A percentile compares a stretch with the other conserved stretches of the same genome.
Conservation (phyloP, 2,888 invertebrate species). For the Caenorhabditis panamensis region DNA sequence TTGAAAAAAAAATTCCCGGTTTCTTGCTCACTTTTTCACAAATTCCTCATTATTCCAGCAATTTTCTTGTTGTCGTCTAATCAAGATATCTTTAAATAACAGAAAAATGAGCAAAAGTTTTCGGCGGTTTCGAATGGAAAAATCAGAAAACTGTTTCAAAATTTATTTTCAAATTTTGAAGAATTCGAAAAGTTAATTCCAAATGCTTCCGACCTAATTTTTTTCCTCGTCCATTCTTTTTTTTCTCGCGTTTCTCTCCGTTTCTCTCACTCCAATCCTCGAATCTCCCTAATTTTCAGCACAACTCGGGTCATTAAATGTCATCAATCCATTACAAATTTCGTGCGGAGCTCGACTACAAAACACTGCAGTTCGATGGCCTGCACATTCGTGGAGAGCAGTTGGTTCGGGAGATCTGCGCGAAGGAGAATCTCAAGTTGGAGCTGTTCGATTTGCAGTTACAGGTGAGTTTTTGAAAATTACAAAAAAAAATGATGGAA, state of each 20-base stretch:
- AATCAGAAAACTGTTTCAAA: no score
- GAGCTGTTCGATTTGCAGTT: slow-evolving; percentile 93
- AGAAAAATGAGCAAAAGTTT: no score
- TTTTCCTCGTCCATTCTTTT: not conserved
- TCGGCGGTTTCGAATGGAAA: no score
- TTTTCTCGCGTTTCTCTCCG: not conserved
- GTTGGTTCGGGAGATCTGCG: slow-evolving; percentile 93
- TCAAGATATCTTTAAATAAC: no score
- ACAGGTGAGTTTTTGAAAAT: slow-evolving; percentile 47
- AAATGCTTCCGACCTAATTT: not conserved
- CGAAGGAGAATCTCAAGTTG: slow-evolving; percentile 94
- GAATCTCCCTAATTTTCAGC: slow-evolving; percentile 6
- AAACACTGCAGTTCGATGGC: slow-evolving; percentile 89
- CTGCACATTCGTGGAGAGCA: slow-evolving; percentile 95
- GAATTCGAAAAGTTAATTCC: no score
- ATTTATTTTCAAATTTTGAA: no score
- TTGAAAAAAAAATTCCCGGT: no score
- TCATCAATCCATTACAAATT: slow-evolving; percentile 98
- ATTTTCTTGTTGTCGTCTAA: no score
- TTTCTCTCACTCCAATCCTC: not conserved
- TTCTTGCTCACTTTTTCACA: no score
- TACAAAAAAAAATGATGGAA: no score
- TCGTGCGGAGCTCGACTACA: slow-evolving; percentile 95
- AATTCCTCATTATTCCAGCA: no score
- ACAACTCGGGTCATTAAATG: slow-evolving; percentile 77